A percentile compares a stretch with the other conserved stretches of the same genome.
These are phyloP conservation scores for Ligdia adustata DNA, from an alignment of 2,888 invertebrate species.

Conservation along the genomic window DNA sequence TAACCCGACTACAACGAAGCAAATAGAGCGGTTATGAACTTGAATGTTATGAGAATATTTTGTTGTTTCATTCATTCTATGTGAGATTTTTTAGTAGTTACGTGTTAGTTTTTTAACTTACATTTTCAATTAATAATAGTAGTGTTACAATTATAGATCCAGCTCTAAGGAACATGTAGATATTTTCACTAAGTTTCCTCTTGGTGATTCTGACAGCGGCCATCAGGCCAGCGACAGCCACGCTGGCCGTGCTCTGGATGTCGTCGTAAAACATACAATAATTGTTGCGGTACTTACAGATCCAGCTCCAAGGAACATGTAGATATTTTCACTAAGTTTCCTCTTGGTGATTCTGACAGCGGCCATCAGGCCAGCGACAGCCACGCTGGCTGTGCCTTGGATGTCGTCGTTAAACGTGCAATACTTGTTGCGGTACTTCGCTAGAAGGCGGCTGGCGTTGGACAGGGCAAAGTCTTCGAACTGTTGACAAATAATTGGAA, in stretches of 20 bases:
- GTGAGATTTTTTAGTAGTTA: too few species aligned
- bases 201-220: constrained; percentile 91
- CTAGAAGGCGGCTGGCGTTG: constrained; percentile 97
- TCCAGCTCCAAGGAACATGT: constrained; percentile 95
- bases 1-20: too few species aligned
- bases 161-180: constrained; percentile 95
- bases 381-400: constrained; percentile 98
- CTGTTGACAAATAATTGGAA: constrained; percentile 70
- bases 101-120: too few species aligned
- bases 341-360: constrained; percentile 90
- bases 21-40: too few species aligned
- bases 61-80: too few species aligned
- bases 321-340: constrained; percentile 93
- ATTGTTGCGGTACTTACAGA: constrained; percentile 86
- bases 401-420: constrained; percentile 99
- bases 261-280: constrained; percentile 99
- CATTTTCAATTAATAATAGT: too few species aligned
- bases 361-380: constrained; percentile 95
- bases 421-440: constrained; percentile 94
- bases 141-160: constrained; percentile 88
- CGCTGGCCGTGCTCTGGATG: constrained; percentile 98
- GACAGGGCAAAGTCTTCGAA: constrained; percentile 99
- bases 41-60: too few species aligned
- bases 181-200: constrained; percentile 92
- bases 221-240: constrained; percentile 96